Base-by-base conservation (phyloP, 2,888 invertebrate species). In the Chymomyza amoena region DNA sequence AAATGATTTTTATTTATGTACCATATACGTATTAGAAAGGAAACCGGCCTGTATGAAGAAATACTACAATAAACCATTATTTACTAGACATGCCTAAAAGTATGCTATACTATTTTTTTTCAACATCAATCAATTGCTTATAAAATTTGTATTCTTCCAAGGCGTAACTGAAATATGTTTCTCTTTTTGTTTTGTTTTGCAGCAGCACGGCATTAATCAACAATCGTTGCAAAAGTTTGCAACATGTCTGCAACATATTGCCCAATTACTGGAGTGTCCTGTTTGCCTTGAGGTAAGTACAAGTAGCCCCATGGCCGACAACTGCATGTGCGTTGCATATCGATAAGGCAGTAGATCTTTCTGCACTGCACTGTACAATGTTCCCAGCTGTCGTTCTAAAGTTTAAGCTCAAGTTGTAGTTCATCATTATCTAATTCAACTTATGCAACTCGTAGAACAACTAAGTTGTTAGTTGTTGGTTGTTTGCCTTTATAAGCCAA, bases 211-310 rank as follows among this genome's bases (percentile, higher is more conserved):
- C 75, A 88, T 91, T 75, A 90, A 91, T 89, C 91, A 91, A 79
- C 90, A 90, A 77, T 91, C 92, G 77, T 84, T 92, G 76, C 92
- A 92, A 87, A 91, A 92, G 84, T 91, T 92, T 84, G 91, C 92
- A 64, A 89, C 90, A 72, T 92, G 92, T 88, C 89, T 92, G 74
- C 92, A 92, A 89, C 90, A 91, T 76, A 91, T 92, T 77, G 90
- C 92, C 76, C 92, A 92, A 84, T 90, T 93, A 77, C 88, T 93
- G 80, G 93, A 93, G 84, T 93, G 93, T 90, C 93, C 93, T 73
- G 91, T 93, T 73, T 93, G 93, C 83, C 90, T 92, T 75, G 93
- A 93, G 89, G 92, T 92, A 82, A 89, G 88, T 82, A 71, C 45
- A 64, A 57, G 71, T 70, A 67, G 51, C 66, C 61, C 52, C 50